These are phyloP conservation scores for Hemiscyllium ocellatum DNA, from an alignment of 2,113 vertebrate species.

Conservation along the genomic window DNA sequence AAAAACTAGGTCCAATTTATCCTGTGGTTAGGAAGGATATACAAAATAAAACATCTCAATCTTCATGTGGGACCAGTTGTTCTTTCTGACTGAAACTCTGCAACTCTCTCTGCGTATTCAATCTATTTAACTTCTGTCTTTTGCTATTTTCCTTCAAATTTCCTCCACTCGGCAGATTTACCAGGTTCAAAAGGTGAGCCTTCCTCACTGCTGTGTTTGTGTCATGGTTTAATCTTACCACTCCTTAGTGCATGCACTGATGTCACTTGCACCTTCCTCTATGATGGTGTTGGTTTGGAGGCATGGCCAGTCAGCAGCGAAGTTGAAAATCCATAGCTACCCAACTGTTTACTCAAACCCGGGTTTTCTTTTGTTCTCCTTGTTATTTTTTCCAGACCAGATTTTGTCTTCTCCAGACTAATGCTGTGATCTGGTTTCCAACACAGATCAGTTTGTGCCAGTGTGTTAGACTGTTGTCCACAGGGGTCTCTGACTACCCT, in stretches of 20 bases:
- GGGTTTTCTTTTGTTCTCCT: background rate
- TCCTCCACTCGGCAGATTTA: slow-evolving; percentile 70
- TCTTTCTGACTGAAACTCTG: background rate
- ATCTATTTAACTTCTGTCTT: slow-evolving; percentile 40
- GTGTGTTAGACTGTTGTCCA: no score
- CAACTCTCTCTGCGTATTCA: background rate
- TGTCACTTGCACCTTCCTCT: background rate
- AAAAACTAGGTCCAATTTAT: background rate
- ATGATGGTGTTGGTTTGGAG: background rate
- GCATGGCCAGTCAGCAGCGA: background rate
- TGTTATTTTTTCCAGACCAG: background rate
- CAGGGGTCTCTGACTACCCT: background rate
- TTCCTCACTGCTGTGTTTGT: background rate
- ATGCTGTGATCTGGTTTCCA: background rate
- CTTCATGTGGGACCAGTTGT: background rate
- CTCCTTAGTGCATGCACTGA: background rate
- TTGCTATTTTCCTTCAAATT: slow-evolving; percentile 41
- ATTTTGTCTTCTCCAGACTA: background rate
- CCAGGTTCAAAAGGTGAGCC: slow-evolving; percentile 89
- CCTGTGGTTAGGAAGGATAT: background rate
- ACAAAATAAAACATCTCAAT: background rate
- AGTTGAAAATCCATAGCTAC: background rate
- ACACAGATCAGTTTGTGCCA: background rate
- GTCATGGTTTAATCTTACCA: background rate
- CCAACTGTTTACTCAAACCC: background rate